Conservation (phyloP, 23 tunicate genomes). For the Halocynthia roretzi region DNA sequence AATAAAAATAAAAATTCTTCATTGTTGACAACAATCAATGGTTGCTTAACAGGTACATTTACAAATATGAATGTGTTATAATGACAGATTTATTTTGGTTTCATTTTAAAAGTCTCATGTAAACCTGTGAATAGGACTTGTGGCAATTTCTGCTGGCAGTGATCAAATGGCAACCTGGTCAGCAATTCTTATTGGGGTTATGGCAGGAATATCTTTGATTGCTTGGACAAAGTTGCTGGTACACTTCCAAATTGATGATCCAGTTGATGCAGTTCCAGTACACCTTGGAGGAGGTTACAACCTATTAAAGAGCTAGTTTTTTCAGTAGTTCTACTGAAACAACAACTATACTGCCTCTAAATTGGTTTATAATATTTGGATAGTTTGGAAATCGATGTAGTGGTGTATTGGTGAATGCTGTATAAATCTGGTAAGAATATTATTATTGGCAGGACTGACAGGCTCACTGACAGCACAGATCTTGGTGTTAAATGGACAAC, state of each 20-base stretch:
- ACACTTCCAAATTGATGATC: constrained; percentile 71
- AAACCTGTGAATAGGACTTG: constrained; percentile 52
- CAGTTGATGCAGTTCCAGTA: constrained; percentile 73
- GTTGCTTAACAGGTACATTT: constrained; percentile 54
- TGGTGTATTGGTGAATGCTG: no score
- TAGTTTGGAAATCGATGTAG: no score
- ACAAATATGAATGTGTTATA: no score
- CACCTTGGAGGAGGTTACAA: constrained; percentile 64
- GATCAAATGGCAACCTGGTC: constrained; percentile 64
- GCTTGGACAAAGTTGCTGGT: constrained; percentile 30
- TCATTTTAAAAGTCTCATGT: neutral
- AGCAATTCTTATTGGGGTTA: constrained; percentile 65
- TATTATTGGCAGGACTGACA: constrained; percentile 35
- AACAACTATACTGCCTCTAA: no score
- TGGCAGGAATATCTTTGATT: constrained; percentile 50
- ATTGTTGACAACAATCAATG: constrained; percentile 66
- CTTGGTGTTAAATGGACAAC: constrained; percentile 31
- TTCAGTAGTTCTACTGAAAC: no score
- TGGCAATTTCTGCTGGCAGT: constrained; percentile 77
- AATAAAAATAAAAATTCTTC: constrained; percentile 77
- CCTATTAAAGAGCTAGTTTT: neutral
- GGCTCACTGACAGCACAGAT: constrained; percentile 49
- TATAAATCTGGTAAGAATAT: no score
- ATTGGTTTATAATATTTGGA: no score
- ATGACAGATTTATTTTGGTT: neutral